Conservation (phyloP, 2,113 vertebrate species). For the Rynchops niger region DNA sequence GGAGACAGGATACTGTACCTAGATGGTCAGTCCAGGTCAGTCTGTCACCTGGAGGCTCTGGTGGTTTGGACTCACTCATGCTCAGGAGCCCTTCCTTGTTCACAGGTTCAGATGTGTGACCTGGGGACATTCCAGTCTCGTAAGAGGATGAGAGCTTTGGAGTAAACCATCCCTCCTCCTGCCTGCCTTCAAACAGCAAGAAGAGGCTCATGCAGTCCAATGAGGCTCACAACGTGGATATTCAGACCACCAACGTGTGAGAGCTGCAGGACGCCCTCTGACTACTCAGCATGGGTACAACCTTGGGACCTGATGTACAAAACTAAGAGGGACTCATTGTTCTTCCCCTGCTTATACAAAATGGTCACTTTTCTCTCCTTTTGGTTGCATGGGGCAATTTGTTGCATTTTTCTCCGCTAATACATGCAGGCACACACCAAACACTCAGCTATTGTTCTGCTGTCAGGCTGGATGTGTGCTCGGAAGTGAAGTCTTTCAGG, state of each 20-base stretch:
- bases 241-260: neutral
- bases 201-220: neutral
- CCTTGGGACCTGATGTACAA: neutral
- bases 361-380: neutral
- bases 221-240: accelerated
- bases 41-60: too few relatives aligned
- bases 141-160: neutral
- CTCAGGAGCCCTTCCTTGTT: neutral
- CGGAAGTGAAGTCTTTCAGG: neutral
- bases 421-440: neutral
- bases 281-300: neutral
- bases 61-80: neutral
- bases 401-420: neutral
- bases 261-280: neutral
- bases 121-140: neutral
- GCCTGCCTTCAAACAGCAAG: neutral
- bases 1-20: neutral
- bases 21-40: neutral
- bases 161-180: neutral
- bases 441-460: neutral
- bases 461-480: neutral
- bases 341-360: neutral
- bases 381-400: neutral
- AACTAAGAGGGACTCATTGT: neutral
- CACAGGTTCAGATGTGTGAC: neutral